Evolutionary conservation across 2,888 invertebrate genomes (phyloP).

Genomic region (Hypercompe scribonia): DNA sequence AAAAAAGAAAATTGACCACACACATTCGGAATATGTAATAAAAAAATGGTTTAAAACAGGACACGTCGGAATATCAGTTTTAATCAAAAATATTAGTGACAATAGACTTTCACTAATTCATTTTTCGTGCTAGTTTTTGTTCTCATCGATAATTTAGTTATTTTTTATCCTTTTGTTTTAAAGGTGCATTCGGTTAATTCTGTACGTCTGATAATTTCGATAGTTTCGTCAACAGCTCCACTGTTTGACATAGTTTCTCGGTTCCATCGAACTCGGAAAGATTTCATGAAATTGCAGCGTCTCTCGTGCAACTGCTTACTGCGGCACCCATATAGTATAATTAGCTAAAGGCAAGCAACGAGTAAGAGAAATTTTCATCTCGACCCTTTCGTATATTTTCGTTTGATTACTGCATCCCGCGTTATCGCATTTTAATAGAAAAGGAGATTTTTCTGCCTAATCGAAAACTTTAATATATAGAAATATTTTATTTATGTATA

Average conservation of each 20-base stretch:
- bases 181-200: background rate
- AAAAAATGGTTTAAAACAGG: background rate
- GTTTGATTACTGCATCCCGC: background rate
- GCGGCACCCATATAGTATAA: no score
- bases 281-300: background rate
- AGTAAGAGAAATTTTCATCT: no score
- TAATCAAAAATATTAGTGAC: background rate
- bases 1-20: background rate
- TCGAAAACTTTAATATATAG: no score
- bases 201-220: background rate
- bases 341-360: background rate
- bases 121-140: conserved; percentile 55
- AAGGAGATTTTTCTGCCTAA: no score
- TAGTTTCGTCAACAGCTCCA: background rate
- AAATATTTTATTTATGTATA: no score
- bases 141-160: conserved; percentile 46
- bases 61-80: conserved; percentile 8
- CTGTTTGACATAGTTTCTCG: background rate
- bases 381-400: background rate
- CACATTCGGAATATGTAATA: background rate
- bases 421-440: background rate
- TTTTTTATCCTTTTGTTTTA: conserved; percentile 17
- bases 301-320: no score
- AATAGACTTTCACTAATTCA: conserved; percentile 56
- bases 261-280: background rate